Base-by-base conservation (phyloP, 2,113 vertebrate genomes). In the Peromyscus californicus region DNA sequence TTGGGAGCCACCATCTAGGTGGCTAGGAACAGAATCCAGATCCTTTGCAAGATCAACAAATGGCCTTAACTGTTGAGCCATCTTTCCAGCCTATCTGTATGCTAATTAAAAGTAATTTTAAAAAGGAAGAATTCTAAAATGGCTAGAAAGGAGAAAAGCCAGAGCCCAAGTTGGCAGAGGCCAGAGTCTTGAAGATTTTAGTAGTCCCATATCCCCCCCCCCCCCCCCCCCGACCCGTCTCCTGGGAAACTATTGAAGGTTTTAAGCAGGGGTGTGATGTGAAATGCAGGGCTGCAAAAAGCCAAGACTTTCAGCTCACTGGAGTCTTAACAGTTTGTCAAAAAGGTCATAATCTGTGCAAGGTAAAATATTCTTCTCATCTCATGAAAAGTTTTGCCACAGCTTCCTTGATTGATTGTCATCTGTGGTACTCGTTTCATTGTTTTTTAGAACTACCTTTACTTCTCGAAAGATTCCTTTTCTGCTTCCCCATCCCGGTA, bases 391-490 rank as follows among this genome's bases (percentile, higher is more conserved):
- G 61, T 93, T 95, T 51, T 96, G 87, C n/a, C 93, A 12, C 65
- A 70, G 39, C 79, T 91, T 92, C 75, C 59, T 95, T 96, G 87
- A 85, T 89, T 92, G 96, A 94, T 97, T 91, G 61, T 97, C 89
- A 95, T 93, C 89, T 91, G 21, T 93, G 63, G 69, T 91, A 93
- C 39, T 79, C 65, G 83, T 90, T 86, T 88, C 79, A 65, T 96
- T 94, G 87, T 87, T 97, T 96, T 87, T 26, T 83, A 93, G 76
- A 97, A 96, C 96, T 91, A 75, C 31, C 80, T 95, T 89, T 93
- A 93, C 92, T 96, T 97, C 97, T 97, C 85, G 84, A 90, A 98
- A 92, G 83, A n/a, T 39, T 91, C 45, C 39, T 96, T 94, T 89
- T 96, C 94, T 95, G 78, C n/a, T 93, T 98, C 79, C 85, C 74